phyloP scores from a whole-genome alignment of 92 coral and sea anemone genomes.

The Phenganax stokvisi region DNA sequence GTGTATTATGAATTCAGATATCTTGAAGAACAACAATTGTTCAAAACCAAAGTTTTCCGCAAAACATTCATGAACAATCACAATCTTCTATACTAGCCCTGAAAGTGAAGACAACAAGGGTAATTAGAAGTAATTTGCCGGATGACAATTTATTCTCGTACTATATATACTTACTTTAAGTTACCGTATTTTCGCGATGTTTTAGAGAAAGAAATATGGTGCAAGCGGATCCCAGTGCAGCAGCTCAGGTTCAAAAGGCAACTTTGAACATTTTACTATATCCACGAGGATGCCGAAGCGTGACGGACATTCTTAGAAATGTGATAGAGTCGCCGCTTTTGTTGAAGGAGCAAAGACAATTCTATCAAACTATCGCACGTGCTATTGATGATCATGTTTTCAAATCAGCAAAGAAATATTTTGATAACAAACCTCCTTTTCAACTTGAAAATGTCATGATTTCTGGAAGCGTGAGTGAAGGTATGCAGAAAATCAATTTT shows the following conservation, averaged over 20 bases:
- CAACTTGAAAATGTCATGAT: constrained; percentile 9
- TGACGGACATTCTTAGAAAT: not conserved
- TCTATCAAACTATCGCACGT: not conserved
- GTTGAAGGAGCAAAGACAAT: not conserved
- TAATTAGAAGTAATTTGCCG: no score
- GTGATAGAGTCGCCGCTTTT: no score
- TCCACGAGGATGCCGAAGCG: constrained; percentile 8
- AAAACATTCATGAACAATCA: no score
- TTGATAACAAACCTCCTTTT: constrained; percentile 10
- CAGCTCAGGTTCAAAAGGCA: not conserved
- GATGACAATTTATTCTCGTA: no score
- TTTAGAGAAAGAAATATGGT: not conserved
- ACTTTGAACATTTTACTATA: not conserved
- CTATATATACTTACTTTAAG: no score
- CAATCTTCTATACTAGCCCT: no score
- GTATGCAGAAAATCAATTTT: not conserved
- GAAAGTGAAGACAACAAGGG: no score
- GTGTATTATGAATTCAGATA: no score
- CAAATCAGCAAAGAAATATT: constrained; percentile 1
- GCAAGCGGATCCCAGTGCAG: not conserved
- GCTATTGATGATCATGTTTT: not conserved
- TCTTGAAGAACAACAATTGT: no score
- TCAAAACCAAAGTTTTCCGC: no score
- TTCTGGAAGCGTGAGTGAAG: constrained; percentile 17
- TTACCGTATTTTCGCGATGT: no score